Evolutionary conservation across 2,113 vertebrate genomes (phyloP).

Genomic region (Fukomys damarensis): DNA sequence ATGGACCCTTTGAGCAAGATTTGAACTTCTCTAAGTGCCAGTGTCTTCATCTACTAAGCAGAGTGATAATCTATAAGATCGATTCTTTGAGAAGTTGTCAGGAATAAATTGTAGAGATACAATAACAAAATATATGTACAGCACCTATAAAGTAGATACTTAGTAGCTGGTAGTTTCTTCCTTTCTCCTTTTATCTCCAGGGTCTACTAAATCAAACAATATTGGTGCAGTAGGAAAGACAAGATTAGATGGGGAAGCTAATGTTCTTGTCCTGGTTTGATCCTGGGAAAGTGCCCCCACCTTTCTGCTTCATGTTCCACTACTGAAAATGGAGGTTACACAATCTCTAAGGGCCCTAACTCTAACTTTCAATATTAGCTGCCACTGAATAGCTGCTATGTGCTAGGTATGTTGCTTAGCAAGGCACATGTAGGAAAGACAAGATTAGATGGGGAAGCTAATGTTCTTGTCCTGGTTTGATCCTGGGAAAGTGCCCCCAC

Average conservation of each 20-base stretch:
- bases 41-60: not conserved
- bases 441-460: constrained; percentile 16
- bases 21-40: constrained; percentile 4
- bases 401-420: too few species aligned
- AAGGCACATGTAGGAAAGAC: too few species aligned
- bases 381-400: too few species aligned
- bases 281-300: not conserved
- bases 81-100: not conserved
- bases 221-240: not conserved
- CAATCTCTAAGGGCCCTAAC: too few species aligned
- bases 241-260: constrained; percentile 16
- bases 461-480: constrained; percentile 5
- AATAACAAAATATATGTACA: not conserved
- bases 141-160: not conserved
- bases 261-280: not conserved
- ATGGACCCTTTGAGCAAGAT: not conserved
- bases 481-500: too few species aligned
- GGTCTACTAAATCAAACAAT: not conserved
- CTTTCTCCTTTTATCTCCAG: not conserved
- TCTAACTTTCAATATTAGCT: too few species aligned
- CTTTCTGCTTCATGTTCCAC: too few species aligned
- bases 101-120: not conserved
- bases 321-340: too few species aligned
- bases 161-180: not conserved
- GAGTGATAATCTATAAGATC: not conserved